Percentiles rank a stretch among this genome's conserved stretches.
phyloP scores from a whole-genome alignment of 2,113 vertebrate species.

The Bubo scandiacus region DNA sequence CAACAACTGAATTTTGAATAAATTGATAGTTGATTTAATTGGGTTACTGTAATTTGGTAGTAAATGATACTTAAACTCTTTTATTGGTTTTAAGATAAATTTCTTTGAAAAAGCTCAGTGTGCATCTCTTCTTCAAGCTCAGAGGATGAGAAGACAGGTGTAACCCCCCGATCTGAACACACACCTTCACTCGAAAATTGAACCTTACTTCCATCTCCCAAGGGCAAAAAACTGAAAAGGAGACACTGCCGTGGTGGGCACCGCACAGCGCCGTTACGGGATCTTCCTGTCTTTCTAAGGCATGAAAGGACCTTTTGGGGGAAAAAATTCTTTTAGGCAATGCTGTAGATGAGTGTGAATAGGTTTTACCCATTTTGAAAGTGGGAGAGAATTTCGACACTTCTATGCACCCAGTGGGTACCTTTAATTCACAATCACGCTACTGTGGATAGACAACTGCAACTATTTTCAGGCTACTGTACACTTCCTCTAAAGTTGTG shows the following conservation, averaged over 20 bases:
- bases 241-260: background rate
- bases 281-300: background rate
- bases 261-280: rapidly evolving
- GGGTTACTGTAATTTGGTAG: background rate
- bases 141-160: background rate
- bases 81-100: background rate
- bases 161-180: background rate
- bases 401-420: background rate
- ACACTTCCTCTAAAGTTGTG: background rate
- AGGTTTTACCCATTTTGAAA: background rate
- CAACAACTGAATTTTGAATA: background rate
- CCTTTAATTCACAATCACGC: background rate
- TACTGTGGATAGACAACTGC: background rate
- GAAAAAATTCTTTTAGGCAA: background rate
- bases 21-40: background rate
- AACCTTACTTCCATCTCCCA: background rate
- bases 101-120: background rate
- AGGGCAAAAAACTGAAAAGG: background rate
- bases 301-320: background rate
- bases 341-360: rapidly evolving
- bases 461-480: background rate
- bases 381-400: background rate
- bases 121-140: background rate
- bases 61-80: background rate
- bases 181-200: background rate